A percentile compares a stretch with the other conserved stretches of the same genome.
These are phyloP conservation scores for Autographa gamma DNA, from an alignment of 2,888 invertebrate genomes.

Conservation along the genomic window DNA sequence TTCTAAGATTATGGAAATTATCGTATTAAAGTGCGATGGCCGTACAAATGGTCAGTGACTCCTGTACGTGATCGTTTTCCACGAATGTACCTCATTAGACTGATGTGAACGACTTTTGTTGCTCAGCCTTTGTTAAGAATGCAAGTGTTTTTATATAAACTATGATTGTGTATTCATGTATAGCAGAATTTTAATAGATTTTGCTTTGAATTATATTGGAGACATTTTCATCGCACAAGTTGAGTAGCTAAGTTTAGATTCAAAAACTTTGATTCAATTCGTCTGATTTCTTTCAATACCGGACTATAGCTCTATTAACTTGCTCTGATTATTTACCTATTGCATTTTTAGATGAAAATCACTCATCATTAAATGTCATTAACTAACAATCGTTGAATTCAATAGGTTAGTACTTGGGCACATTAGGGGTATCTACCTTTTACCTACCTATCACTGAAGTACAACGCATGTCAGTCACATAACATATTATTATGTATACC, in stretches of 20 bases:
- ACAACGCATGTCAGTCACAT: not conserved
- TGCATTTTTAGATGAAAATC: no score
- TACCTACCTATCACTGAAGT: no score
- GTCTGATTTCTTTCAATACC: no score
- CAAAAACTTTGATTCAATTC: no score
- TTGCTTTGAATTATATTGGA: not conserved
- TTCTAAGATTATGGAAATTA: slow-evolving; percentile 29
- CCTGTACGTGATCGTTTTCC: slow-evolving; percentile 41
- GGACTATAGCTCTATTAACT: no score
- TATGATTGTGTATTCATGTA: not conserved
- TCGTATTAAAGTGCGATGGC: slow-evolving; percentile 39
- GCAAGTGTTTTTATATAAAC: not conserved
- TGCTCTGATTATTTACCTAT: no score
- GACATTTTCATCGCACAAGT: no score
- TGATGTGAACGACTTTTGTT: slow-evolving; percentile 18
- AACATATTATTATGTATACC: not conserved
- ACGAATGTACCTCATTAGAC: slow-evolving; percentile 18
- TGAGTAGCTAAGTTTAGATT: no score
- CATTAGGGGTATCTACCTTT: no score
- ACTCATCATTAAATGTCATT: no score
- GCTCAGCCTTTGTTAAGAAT: slow-evolving; percentile 13
- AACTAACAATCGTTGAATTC: no score
- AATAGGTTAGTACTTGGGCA: no score
- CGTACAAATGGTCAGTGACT: slow-evolving; percentile 51
- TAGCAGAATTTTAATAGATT: not conserved